phyloP scores from a whole-genome alignment of 2,113 vertebrate genomes.

The Sigmodon hispidus region DNA sequence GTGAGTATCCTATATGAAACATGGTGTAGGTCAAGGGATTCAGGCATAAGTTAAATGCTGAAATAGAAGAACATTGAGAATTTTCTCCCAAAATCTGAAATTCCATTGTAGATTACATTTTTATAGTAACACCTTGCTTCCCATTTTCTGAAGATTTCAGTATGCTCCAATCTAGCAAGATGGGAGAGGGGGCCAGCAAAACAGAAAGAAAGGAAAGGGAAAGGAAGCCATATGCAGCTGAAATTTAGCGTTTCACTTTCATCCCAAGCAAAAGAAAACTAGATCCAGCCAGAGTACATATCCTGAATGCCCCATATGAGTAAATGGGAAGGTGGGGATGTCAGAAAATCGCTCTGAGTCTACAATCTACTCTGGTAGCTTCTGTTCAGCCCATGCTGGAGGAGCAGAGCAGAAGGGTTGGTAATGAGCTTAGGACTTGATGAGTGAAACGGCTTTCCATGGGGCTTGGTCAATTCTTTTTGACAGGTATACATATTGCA shows the following conservation, averaged over 20 bases:
- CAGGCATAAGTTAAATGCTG: not conserved
- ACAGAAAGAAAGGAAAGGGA: not conserved
- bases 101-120: conserved; percentile 37
- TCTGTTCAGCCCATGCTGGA: conserved; percentile 49
- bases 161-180: conserved; percentile 12
- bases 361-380: conserved; percentile 43
- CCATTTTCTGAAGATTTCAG: conserved; percentile 29
- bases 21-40: not conserved
- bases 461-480: conserved; percentile 11
- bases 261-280: conserved; percentile 38
- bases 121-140: conserved; percentile 39
- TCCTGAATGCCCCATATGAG: not conserved
- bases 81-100: not conserved
- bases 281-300: conserved; percentile 36
- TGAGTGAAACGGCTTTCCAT: conserved; percentile 42
- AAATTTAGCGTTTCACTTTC: conserved; percentile 26
- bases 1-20: not conserved
- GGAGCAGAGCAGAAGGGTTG: conserved; percentile 9
- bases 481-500: conserved; percentile 54
- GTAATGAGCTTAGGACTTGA: not conserved
- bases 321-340: not conserved
- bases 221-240: not conserved
- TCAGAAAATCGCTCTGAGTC: conserved; percentile 13
- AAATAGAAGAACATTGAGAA: not conserved
- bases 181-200: not conserved